Percentiles rank a stretch among this genome's conserved stretches.
Conservation (phyloP, 2,797 vertebrate species). For the Pangasius krempfi region DNA sequence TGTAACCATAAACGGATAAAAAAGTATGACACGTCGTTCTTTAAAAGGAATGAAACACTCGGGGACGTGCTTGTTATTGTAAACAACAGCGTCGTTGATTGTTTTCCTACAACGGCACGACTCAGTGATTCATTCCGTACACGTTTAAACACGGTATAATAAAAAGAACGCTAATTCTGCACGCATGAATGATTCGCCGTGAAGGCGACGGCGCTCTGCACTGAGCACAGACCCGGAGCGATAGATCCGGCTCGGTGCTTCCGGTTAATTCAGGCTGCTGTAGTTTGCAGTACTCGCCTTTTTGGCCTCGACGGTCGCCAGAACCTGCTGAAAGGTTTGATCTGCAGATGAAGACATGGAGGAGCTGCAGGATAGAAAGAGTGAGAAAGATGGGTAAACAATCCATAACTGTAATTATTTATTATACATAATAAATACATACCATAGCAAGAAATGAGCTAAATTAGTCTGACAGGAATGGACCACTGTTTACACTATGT, state of each 20-base stretch:
- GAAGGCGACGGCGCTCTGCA: no score
- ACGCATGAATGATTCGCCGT: no score
- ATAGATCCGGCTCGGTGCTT: no score
- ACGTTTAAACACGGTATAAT: neutral
- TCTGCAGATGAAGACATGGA: conserved; percentile 73
- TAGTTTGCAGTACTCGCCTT: conserved; percentile 77
- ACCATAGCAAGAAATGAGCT: neutral
- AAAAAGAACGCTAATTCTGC: neutral
- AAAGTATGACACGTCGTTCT: neutral
- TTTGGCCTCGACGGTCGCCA: conserved; percentile 79
- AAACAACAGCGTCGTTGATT: neutral
- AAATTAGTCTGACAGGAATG: neutral
- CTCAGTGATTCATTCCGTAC: neutral
- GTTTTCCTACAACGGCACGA: neutral
- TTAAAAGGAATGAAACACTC: neutral
- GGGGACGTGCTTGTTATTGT: neutral
- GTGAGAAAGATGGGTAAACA: neutral
- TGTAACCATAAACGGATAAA: neutral
- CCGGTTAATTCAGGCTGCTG: no score
- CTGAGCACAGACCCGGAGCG: no score
- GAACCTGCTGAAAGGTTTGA: conserved; percentile 76
- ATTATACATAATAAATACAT: neutral
- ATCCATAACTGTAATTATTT: neutral
- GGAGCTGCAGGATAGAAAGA: conserved; percentile 71
- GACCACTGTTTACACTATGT: neutral